Conservation (phyloP, 2,113 vertebrate species). For the Corythaixoides concolor region DNA sequence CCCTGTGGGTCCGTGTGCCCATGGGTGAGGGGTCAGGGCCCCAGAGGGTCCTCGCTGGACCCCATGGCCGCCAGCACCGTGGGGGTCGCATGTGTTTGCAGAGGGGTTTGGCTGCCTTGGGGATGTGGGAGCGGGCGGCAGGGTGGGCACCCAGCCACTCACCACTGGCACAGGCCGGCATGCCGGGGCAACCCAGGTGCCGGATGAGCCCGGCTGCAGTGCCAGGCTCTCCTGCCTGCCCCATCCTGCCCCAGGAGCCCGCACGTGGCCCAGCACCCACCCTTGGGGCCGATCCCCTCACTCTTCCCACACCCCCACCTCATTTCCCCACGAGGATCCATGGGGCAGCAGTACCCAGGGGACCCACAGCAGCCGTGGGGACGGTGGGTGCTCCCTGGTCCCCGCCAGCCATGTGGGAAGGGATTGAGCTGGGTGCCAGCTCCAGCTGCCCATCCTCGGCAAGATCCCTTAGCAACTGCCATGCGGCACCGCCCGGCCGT, state of each 20-base stretch:
- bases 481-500: not conserved
- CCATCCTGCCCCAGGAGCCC: not conserved
- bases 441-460: not conserved
- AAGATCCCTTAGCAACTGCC: not conserved
- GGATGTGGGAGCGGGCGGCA: not conserved
- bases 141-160: not conserved
- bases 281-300: fast-evolving
- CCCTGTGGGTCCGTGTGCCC: not conserved
- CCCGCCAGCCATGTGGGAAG: fast-evolving
- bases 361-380: fast-evolving
- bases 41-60: fast-evolving
- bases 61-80: not conserved
- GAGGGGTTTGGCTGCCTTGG: not conserved
- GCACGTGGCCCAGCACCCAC: not conserved
- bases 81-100: fast-evolving
- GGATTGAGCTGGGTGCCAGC: not conserved
- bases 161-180: fast-evolving
- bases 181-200: not conserved
- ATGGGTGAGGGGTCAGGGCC: not conserved
- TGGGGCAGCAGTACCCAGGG: not conserved
- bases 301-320: not conserved
- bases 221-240: not conserved
- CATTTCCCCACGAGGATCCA: fast-evolving
- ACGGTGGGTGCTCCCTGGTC: not conserved
- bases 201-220: fast-evolving